Evolutionary conservation across 2,888 invertebrate genomes (phyloP).

Genomic region (Aporophyla lueneburgensis): DNA sequence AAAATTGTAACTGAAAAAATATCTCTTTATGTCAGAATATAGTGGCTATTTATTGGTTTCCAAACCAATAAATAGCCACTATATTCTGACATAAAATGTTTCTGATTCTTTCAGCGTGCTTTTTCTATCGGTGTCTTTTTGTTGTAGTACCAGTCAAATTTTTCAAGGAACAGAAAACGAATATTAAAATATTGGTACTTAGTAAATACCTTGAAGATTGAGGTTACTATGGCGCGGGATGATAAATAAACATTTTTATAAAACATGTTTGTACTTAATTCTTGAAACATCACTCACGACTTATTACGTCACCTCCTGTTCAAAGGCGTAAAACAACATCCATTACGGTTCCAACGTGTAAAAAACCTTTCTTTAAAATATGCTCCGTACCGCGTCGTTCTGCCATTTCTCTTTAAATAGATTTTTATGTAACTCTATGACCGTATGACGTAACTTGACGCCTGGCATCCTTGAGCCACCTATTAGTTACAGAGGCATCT

Average conservation of each 20-base stretch:
- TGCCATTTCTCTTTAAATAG: slow-evolving; percentile 4
- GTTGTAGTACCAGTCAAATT: not conserved
- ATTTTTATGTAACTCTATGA: slow-evolving; percentile 28
- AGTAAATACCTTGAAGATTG: slow-evolving; percentile 3
- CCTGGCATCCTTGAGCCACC: slow-evolving; percentile 42
- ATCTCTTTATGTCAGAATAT: not conserved
- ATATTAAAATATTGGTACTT: not conserved
- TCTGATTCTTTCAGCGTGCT: not conserved
- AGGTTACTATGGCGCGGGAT: not conserved
- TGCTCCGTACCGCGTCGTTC: no score
- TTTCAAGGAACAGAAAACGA: not conserved
- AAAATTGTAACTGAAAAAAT: slow-evolving; percentile 5
- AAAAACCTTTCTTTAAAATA: slow-evolving; percentile 7
- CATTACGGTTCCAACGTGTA: not conserved
- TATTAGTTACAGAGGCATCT: slow-evolving; percentile 57
- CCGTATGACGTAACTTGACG: slow-evolving; percentile 43
- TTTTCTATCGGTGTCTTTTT: not conserved
- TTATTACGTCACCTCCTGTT: slow-evolving; percentile 1
- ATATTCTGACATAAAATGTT: no score
- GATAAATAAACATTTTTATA: slow-evolving; percentile 21
- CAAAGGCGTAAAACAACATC: not conserved
- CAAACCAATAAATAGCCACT: no score
- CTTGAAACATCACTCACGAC: slow-evolving; percentile 17
- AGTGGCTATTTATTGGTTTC: not conserved
- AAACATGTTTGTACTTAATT: slow-evolving; percentile 28